Evolutionary conservation across 1,140 invertebrate species (phyloP).

Genomic region (Cydia strobilella): DNA sequence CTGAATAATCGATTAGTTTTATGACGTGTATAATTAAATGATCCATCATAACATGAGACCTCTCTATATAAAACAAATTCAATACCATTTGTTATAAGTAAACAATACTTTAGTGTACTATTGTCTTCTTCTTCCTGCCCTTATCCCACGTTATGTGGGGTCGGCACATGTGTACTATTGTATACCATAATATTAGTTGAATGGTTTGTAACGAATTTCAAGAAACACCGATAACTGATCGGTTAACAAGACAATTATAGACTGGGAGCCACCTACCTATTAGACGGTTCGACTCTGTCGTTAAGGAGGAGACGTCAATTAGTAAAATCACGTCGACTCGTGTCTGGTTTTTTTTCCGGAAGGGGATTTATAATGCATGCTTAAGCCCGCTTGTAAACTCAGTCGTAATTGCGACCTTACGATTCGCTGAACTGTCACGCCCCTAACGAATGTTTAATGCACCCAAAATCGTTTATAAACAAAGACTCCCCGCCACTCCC

Average conservation of each 20-base stretch:
- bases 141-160: too few species aligned
- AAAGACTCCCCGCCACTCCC: constrained; percentile 49
- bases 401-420: constrained; percentile 66
- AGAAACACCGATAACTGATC: constrained; percentile 30
- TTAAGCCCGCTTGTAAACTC: constrained; percentile 49
- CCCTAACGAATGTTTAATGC: constrained; percentile 61
- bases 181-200: background rate
- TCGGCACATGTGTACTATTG: constrained; percentile 12
- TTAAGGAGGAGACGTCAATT: constrained; percentile 54
- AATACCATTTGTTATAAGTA: constrained; percentile 5
- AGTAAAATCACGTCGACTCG: constrained; percentile 46
- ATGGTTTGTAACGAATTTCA: constrained; percentile 36
- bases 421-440: constrained; percentile 59
- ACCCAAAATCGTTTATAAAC: constrained; percentile 60
- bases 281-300: constrained; percentile 46
- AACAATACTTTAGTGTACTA: constrained; percentile 7
- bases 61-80: background rate
- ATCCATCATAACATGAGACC: constrained; percentile 16
- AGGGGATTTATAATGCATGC: constrained; percentile 42
- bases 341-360: constrained; percentile 48
- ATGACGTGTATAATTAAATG: constrained; percentile 63
- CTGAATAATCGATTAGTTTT: constrained; percentile 68
- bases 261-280: constrained; percentile 29
- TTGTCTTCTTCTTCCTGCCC: too few species aligned
- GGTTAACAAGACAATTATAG: constrained; percentile 39